Conservation (phyloP, 2,888 invertebrate species). For the Caenorhabditis becei region DNA sequence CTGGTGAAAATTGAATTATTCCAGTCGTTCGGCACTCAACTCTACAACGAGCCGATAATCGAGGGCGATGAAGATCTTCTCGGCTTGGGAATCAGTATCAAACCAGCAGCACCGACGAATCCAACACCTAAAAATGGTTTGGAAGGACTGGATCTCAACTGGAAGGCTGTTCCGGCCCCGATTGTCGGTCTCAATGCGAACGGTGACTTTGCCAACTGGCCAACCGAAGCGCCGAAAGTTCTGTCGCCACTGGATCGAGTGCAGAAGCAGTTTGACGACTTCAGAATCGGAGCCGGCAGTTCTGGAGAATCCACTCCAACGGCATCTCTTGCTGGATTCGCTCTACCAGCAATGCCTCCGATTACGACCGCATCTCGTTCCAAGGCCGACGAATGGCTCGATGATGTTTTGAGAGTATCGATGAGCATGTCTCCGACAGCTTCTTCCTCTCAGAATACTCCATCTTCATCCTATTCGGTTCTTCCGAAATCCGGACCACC, state of each 20-base stretch:
- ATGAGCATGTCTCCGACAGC: conserved; percentile 62
- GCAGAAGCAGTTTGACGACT: conserved; percentile 55
- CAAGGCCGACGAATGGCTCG: conserved; percentile 75
- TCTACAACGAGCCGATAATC: conserved; percentile 77
- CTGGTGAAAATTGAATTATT: conserved; percentile 33
- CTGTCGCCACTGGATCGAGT: conserved; percentile 41
- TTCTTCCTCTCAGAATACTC: background rate
- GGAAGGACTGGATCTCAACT: conserved; percentile 52
- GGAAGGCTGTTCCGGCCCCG: conserved; percentile 31
- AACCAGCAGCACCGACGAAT: background rate
- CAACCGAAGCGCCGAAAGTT: background rate
- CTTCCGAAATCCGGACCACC: conserved; percentile 59
- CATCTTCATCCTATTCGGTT: conserved; percentile 27
- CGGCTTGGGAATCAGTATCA: conserved; percentile 38
- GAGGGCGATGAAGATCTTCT: conserved; percentile 77
- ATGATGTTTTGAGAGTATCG: conserved; percentile 67
- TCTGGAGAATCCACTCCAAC: conserved; percentile 41
- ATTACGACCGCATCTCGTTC: background rate
- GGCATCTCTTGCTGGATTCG: background rate
- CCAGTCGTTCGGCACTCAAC: conserved; percentile 57
- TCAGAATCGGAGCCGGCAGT: conserved; percentile 10
- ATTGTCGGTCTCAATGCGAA: conserved; percentile 14
- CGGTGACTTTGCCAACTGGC: conserved; percentile 54
- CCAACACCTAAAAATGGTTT: conserved; percentile 39
- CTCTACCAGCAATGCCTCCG: background rate